These are phyloP conservation scores for Seriola rivoliana DNA, from an alignment of 2,113 vertebrate genomes.

Conservation along the genomic window DNA sequence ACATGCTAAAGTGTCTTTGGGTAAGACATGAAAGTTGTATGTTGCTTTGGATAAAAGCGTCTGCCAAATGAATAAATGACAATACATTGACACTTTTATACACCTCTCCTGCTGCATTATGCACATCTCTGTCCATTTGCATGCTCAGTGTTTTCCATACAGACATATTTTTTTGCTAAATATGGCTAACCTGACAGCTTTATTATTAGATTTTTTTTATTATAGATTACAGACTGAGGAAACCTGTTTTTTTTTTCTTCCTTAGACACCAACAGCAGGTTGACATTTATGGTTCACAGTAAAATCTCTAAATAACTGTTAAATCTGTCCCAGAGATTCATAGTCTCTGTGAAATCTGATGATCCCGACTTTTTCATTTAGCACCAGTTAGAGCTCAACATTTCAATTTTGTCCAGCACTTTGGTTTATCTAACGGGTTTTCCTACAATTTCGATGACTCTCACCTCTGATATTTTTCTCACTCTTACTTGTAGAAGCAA, in stretches of 20 bases:
- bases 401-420: background rate
- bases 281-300: background rate
- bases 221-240: background rate
- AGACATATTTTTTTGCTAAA: background rate
- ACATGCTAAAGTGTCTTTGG: too few species aligned
- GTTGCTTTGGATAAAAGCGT: too few species aligned
- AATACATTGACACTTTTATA: background rate
- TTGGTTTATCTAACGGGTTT: too few species aligned
- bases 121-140: too few species aligned
- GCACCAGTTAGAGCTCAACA: background rate
- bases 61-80: too few species aligned
- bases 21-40: too few species aligned
- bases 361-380: background rate
- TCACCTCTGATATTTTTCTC: too few species aligned
- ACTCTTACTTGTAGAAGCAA: background rate
- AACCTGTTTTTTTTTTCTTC: background rate
- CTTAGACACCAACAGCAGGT: background rate
- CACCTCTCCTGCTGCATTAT: too few species aligned
- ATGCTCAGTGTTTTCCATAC: background rate
- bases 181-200: background rate
- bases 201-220: background rate
- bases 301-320: background rate
- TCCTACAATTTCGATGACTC: too few species aligned
- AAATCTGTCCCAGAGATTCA: background rate
- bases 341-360: background rate